Evolutionary conservation across 2,888 invertebrate species (phyloP).

Genomic region (Drosophila picticornis): DNA sequence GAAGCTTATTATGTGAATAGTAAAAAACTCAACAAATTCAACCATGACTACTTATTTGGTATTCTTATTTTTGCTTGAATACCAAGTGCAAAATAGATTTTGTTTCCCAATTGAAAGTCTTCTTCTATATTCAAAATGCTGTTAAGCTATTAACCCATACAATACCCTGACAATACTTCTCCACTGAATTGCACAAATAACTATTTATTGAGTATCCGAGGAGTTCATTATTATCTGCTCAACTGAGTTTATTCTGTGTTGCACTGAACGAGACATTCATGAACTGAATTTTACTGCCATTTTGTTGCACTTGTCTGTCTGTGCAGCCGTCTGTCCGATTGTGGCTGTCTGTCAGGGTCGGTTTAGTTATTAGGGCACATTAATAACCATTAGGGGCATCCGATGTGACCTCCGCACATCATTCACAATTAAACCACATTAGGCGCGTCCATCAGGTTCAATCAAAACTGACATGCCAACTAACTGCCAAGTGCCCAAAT

Average conservation of each 20-base stretch:
- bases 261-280: conserved; percentile 18
- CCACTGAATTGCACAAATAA: neutral
- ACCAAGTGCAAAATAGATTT: neutral
- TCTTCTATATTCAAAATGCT: neutral
- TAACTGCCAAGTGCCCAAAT: conserved; percentile 43
- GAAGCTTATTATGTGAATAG: neutral
- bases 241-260: neutral
- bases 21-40: neutral
- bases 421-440: conserved; percentile 78
- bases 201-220: neutral
- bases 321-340: neutral
- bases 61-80: neutral
- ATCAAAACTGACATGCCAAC: conserved; percentile 74
- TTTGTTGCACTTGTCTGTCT: conserved; percentile 11
- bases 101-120: neutral
- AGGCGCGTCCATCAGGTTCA: conserved; percentile 72
- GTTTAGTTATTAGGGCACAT: conserved; percentile 55
- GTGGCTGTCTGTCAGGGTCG: conserved; percentile 2
- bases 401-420: conserved; percentile 55
- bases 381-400: conserved; percentile 62
- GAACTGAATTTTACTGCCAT: conserved; percentile 23
- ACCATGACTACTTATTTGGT: neutral
- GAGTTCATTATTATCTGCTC: neutral
- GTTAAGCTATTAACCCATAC: neutral
- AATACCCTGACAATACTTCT: neutral